Base-by-base conservation (phyloP, 2,113 vertebrate genomes). In the Pomatorhinus ruficollis region DNA sequence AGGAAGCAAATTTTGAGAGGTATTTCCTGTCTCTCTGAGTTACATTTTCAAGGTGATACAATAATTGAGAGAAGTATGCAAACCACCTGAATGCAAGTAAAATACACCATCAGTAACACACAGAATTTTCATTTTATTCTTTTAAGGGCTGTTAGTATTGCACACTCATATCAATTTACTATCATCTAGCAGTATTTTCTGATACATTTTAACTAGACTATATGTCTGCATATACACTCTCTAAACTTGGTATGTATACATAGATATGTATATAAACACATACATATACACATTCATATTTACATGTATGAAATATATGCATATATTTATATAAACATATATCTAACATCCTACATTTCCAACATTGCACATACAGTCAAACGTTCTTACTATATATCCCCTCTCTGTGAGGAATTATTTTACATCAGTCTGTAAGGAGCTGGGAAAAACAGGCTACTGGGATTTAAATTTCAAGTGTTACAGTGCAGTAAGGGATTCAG, bases 361-460 rank as follows among this genome's bases (percentile, higher is more conserved):
- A 87, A 40, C 16, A 65, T 0, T 37, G 80, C 9, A 72, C 4
- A 50, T 24, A 39, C 3, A 65, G 18, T 5, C 31, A 66, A 83
- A 60, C 0, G 2, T 52, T 57, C 15, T 76, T 64, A 54, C 23
- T 56, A n/a, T 11, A 53, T 18, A 70, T 25, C 21, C 11, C 19
- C 19, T 33, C 10, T 39, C 57, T 44, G 33, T 39, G 15, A 82
- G 12, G 8, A 90, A 61, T 66, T 74, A 35, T 47, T 77, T 23
- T 22, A 3, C 1, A 61, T 10, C 24, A 31, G 20, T 24, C 16
- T 52, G 70, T 40, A 89, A 68, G 0, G 0, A 44, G 2, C 7
- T 22, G 5, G 3, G 10, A 25, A 57, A 31, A 70, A 52, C 1
- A 15, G 12, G 10, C 21, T 35, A 31, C 5, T 15, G 8, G 12